Conservation (phyloP, 2,113 vertebrate species). For the Cheilinus undulatus region DNA sequence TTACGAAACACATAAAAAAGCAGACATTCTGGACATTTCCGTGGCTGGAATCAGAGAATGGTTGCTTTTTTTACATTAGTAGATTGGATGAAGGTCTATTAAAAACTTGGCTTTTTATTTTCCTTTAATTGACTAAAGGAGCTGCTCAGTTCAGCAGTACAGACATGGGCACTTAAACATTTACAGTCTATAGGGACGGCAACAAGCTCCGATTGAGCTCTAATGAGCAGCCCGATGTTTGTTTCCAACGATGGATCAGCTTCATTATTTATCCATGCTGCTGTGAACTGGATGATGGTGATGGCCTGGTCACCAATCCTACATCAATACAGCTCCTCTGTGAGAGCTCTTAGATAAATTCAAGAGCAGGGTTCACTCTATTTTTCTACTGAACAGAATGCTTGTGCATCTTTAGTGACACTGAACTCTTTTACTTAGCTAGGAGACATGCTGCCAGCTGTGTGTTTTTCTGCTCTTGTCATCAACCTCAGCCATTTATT, state of each 20-base stretch:
- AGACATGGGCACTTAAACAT: not conserved
- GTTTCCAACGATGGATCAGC: conserved; percentile 9
- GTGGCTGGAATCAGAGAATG: not conserved
- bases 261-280: conserved; percentile 23
- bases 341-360: conserved; percentile 46
- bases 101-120: not conserved
- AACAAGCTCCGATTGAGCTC: conserved; percentile 3
- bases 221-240: conserved; percentile 19
- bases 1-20: not conserved
- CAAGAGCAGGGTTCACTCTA: conserved; percentile 8
- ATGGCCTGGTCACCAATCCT: conserved; percentile 15
- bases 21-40: not conserved
- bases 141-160: not conserved
- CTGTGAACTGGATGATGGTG: conserved; percentile 6
- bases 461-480: conserved; percentile 58
- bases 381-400: conserved; percentile 36
- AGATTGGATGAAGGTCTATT: not conserved
- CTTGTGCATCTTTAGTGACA: conserved; percentile 39
- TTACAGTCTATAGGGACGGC: not conserved
- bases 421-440: conserved; percentile 49
- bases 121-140: not conserved
- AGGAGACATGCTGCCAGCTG: conserved; percentile 58
- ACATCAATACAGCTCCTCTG: conserved; percentile 29
- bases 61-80: not conserved
- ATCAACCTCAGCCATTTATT: conserved; percentile 66